Evolutionary conservation across 1,140 invertebrate species (phyloP), one percentile per base, ranked within the genome.

Genomic region (Teleopsis dalmanni): DNA sequence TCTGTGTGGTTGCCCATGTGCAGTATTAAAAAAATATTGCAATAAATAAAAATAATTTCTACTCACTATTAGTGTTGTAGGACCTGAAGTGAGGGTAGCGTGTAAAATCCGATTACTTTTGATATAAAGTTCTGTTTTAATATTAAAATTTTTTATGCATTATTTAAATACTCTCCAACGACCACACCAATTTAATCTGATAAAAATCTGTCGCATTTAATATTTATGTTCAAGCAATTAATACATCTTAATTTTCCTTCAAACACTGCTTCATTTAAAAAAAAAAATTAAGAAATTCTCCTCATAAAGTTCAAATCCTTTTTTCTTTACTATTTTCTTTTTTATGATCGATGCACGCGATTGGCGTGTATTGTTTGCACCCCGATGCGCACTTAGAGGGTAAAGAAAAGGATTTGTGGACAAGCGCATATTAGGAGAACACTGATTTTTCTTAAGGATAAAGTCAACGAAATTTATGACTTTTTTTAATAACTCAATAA

Each of bases 391-490:
- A 9, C 10, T 31, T 43, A 11, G 25, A 16, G 14, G n/a, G n/a
- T n/a, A 22, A 31, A n/a, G 19, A 14, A 35, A 46, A 46, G 44
- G 33, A 46, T 33, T 46, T 34, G 35, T 25, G 16, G 14, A 36
- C 27, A 46, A 46, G 33, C 18, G n/a, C 7, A 46, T 11, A 46
- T 46, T 8, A 46, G 25, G 33, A 34, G 33, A 31, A 29, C 26
- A 43, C 13, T 43, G 41, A 43, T 43, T 43, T 43, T 21, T 29
- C 47, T 52, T 40, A 46, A 47, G 62, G 62, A 65, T 62, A 65
- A 62, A 57, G 59, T 62, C 59, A 56, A 55, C 57, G 59, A 62
- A 54, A 65, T 65, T 65, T 65, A 65, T 59, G 62, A 62, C 62
- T 60, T 64, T 53, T 34, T 46, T 8, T 35, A 13, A 3, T 11